Conservation (phyloP, 2,888 invertebrate species). For the Polietes domitor region DNA sequence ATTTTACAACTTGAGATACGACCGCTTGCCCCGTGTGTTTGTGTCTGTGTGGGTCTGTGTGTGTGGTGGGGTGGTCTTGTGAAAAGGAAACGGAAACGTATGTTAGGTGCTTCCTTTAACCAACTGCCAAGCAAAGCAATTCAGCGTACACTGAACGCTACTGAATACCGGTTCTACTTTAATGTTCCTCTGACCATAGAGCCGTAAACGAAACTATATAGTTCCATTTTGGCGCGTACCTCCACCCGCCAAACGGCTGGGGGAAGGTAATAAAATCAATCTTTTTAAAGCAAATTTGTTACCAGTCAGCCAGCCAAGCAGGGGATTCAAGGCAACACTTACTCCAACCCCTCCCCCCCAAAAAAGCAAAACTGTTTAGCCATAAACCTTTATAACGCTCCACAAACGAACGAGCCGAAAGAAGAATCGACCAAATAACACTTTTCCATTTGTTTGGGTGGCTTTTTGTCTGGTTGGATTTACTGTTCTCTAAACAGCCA, state of each 20-base stretch:
- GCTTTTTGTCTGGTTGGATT: conserved; percentile 21
- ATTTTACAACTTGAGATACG: conserved; percentile 39
- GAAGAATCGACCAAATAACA: conserved; percentile 21
- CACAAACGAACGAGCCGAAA: conserved; percentile 1
- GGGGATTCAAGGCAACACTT: background rate
- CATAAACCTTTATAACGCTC: conserved; percentile 44
- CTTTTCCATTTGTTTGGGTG: conserved; percentile 22
- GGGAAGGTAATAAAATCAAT: conserved; percentile 64
- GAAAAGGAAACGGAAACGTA: conserved; percentile 77
- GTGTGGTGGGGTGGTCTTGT: background rate
- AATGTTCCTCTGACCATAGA: background rate
- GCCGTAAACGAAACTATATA: conserved; percentile 7
- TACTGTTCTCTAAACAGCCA: conserved; percentile 48
- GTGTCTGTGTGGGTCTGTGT: background rate
- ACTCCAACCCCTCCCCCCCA: background rate
- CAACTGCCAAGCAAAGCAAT: conserved; percentile 45
- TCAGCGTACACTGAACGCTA: conserved; percentile 15
- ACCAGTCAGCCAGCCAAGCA: background rate
- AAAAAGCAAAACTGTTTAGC: conserved; percentile 44
- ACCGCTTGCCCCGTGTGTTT: background rate
- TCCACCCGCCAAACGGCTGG: background rate
- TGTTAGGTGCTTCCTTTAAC: conserved; percentile 75
- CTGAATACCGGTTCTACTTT: background rate
- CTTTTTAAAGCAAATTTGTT: conserved; percentile 54
- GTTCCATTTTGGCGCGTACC: background rate